Base-by-base conservation (phyloP, 2,888 invertebrate species). In the Leptopterna dolabrata region DNA sequence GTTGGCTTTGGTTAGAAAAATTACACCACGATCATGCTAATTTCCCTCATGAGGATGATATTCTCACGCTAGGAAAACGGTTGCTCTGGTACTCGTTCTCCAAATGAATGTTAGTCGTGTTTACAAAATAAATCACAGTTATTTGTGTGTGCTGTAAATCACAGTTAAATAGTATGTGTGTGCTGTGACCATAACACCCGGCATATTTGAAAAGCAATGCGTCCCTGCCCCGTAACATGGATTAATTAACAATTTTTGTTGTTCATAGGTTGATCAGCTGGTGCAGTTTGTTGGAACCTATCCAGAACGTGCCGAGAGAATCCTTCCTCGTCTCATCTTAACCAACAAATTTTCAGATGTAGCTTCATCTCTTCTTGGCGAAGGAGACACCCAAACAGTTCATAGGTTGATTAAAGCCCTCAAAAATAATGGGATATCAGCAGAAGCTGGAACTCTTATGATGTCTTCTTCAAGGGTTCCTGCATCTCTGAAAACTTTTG, bases 381-480 rank as follows among this genome's bases (percentile, higher is more conserved):
- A 83, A 14, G 70, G 27, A 24, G 41, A 83, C 41, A 36, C 43
- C 2, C 3, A 19, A 2, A 55, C 41, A 19, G 36, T 83, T 11
- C 30, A 41, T 2, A 30, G 24, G 0, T 70, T 29, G 9, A 43
- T 70, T 43, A 41, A 83, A 11, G 71, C 70, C 0, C 70, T 83
- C 19, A 24, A 1, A 1, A n/a, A 19, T 3, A 29, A 70, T 16
- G 83, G 83, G 19, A 55, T 83, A 30, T 27, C 27, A n/a, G 70
- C 70, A 19, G 83, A 83, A 83, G 83, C 70, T 16, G 83, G 83
- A 30, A 70, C 70, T 24, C 36, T 83, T 7, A n/a, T 7, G 14
- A 83, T 83, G 63, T 29, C 55, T 41, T n/a, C 30, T 3, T 36
- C 29, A 41, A 6, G 70, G 27, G 41, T 83, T 70, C 83, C 83